phyloP scores from a whole-genome alignment of 2,113 vertebrate species.

The Myotis davidii region DNA sequence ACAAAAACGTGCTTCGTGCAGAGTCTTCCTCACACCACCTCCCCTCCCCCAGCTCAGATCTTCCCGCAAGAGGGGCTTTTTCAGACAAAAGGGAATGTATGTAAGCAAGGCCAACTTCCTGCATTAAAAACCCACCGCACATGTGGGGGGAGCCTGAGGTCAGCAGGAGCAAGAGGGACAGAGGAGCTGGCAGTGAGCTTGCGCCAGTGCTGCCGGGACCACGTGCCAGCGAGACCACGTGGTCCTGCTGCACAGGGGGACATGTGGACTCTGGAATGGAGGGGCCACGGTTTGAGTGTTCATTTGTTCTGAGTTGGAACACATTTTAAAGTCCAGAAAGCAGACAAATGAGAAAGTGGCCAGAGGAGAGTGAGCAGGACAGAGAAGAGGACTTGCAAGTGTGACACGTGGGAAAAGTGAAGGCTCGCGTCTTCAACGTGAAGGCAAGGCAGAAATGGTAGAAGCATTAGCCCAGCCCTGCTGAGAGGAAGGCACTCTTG shows the following conservation, averaged over 20 bases:
- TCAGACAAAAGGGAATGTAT: neutral
- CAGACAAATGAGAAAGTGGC: neutral
- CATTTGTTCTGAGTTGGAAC: neutral
- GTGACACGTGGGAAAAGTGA: neutral
- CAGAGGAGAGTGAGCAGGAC: neutral
- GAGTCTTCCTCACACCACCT: fast-evolving
- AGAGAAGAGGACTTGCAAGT: neutral
- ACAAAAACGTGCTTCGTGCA: neutral
- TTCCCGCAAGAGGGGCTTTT: neutral
- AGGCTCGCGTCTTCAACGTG: neutral
- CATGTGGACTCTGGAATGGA: neutral
- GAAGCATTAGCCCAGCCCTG: neutral
- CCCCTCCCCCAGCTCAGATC: neutral
- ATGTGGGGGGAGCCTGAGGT: neutral
- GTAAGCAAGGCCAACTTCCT: neutral
- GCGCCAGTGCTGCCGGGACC: fast-evolving
- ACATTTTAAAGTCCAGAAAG: neutral
- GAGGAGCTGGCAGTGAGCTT: neutral
- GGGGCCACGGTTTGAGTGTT: neutral
- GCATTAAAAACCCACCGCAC: neutral
- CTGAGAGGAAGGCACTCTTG: fast-evolving
- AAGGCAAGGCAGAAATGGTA: neutral
- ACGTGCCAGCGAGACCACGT: fast-evolving
- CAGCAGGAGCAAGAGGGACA: neutral
- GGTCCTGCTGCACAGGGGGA: neutral